Percentiles rank a stretch among this genome's conserved stretches.
Evolutionary conservation across 2,113 vertebrate species (phyloP).

Genomic region (Cottus gobio): DNA sequence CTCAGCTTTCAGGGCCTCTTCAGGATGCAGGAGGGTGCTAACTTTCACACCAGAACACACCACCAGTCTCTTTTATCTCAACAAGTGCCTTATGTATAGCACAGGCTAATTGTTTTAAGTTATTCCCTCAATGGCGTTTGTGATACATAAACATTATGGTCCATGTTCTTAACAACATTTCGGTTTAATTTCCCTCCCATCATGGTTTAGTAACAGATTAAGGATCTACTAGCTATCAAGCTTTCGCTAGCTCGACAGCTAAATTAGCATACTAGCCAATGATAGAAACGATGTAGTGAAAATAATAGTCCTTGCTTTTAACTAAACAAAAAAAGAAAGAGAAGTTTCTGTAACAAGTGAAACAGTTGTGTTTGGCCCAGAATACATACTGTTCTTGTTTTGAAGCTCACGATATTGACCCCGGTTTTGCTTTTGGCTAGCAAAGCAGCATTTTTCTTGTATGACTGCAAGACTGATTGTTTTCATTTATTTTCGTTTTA

Average conservation of each 20-base stretch:
- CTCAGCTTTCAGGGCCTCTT: slow-evolving; percentile 41
- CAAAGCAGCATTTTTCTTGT: slow-evolving; percentile 22
- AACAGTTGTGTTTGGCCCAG: slow-evolving; percentile 13
- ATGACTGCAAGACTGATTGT: slow-evolving; percentile 8
- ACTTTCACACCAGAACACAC: slow-evolving; percentile 12
- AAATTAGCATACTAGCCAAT: background rate
- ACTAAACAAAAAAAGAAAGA: background rate
- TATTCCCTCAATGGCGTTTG: background rate
- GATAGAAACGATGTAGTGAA: background rate
- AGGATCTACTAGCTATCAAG: background rate
- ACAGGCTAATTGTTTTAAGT: background rate
- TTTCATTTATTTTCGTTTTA: slow-evolving; percentile 64
- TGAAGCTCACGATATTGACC: slow-evolving; percentile 33
- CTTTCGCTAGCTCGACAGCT: background rate
- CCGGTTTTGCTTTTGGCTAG: slow-evolving; percentile 25
- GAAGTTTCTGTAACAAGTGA: slow-evolving; percentile 16
- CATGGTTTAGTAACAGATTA: background rate
- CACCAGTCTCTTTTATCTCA: slow-evolving; percentile 22
- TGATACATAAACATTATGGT: background rate
- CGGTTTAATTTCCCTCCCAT: background rate
- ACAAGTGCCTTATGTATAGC: background rate
- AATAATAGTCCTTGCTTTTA: background rate
- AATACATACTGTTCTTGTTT: slow-evolving; percentile 27
- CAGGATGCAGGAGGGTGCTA: slow-evolving; percentile 29
- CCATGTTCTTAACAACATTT: background rate